Evolutionary conservation across 37 sponge, comb jelly and placozoan species (phyloP), one percentile per base, ranked within the genome.

Genomic region (Beroe forskalii): DNA sequence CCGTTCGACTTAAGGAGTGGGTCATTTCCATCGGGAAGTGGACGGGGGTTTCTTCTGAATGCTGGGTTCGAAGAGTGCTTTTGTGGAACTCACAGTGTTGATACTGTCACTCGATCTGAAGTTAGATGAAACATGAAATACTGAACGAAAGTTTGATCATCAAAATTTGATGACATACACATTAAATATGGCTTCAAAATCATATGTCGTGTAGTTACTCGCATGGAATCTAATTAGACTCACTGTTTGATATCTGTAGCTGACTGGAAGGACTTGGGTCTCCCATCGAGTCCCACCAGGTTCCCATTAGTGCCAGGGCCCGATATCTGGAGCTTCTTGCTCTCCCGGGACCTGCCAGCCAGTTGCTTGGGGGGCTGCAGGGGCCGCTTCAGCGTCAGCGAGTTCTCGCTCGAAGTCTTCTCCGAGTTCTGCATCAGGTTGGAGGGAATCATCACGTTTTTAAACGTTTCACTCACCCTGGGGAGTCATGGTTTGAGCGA

Each of bases 291-390:
- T 63, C 66, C 66, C 20, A 3, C 2, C 66, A 63, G 25, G 25
- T 20, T 63, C 24, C 25, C 28, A 4, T 30, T 30, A 20, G 60
- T 20, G 60, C 60, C 60, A 4, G 66, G 66, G 23, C 66, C 66
- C 2, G 66, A 63, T 23, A 63, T 63, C 66, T 63, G 66, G 24
- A 63, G 66, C 25, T 63, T 63, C 66, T 63, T 63, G 66, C 66
- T 63, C 66, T 63, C 66, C 66, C 66, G 14, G 9, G 66, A 63
- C 25, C 66, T 6, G 24, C 66, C 66, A 63, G 66, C 66, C 25
- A 63, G n/a, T 3, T 28, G 66, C n/a, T 63, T 63, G 66, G 66
- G 66, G 4, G 66, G 24, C 25, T 63, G 66, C 2, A 63, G 66
- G 3, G 66, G 66, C 25, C 25, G 20, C 66, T 63, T 63, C n/a